phyloP scores from a whole-genome alignment of 1,140 invertebrate genomes.

The Forficula auricularia region DNA sequence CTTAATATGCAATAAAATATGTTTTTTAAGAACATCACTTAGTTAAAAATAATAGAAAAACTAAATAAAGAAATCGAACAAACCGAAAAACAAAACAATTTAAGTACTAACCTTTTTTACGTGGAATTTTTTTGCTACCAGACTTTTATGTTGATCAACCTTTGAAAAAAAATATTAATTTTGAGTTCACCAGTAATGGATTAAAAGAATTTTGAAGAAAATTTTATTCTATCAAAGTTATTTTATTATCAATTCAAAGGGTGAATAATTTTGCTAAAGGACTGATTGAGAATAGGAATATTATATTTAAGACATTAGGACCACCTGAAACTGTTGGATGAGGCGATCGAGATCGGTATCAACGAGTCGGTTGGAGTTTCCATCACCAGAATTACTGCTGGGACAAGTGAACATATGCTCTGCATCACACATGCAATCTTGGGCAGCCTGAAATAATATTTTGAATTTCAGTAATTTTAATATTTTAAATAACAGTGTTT shows the following conservation, averaged over 20 bases:
- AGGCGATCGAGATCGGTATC: conserved; percentile 33
- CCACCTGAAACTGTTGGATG: conserved; percentile 35
- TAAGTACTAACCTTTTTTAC: conserved; percentile 32
- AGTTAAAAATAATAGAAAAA: too few species aligned
- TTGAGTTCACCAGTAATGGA: not conserved
- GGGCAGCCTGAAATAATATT: conserved; percentile 77
- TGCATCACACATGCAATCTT: conserved; percentile 93
- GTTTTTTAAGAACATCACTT: too few species aligned
- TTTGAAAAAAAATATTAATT: conserved; percentile 14
- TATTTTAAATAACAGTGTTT: too few species aligned
- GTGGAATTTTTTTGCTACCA: conserved; percentile 66
- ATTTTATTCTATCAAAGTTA: not conserved
- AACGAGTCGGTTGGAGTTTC: conserved; percentile 18
- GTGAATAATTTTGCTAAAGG: not conserved
- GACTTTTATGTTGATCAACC: conserved; percentile 39
- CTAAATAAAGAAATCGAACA: not conserved
- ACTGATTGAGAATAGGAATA: not conserved
- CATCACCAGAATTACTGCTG: conserved; percentile 19
- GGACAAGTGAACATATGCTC: conserved; percentile 97
- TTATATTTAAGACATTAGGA: conserved; percentile 9
- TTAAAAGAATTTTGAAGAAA: not conserved
- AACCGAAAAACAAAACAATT: not conserved
- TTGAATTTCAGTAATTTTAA: too few species aligned
- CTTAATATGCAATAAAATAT: too few species aligned
- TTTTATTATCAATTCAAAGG: too few species aligned